Percentiles rank a stretch among this genome's conserved stretches.
These are phyloP conservation scores for Cantharis flavilabris DNA, from an alignment of 2,888 invertebrate species.

Conservation along the genomic window DNA sequence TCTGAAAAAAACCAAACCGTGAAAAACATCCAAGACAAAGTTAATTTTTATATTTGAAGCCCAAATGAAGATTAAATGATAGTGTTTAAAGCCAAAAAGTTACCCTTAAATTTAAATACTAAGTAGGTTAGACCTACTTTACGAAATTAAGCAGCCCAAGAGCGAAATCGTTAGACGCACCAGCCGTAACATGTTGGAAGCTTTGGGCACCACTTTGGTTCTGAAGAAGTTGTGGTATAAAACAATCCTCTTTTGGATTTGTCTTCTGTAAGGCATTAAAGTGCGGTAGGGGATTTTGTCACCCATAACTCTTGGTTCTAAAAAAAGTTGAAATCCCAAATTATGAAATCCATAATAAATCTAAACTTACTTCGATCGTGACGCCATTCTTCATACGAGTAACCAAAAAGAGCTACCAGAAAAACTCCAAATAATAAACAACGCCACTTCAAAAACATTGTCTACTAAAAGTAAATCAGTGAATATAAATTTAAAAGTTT, in stretches of 20 bases:
- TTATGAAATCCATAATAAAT: too few relatives aligned
- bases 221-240: constrained; percentile 79
- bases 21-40: too few relatives aligned
- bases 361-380: constrained; percentile 27
- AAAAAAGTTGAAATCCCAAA: constrained; percentile 25
- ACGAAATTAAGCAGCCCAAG: constrained; percentile 28
- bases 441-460: not conserved
- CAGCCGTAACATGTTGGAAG: constrained; percentile 82
- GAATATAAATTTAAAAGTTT: not conserved
- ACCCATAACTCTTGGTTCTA: constrained; percentile 64
- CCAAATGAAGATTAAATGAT: not conserved
- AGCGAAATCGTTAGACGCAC: constrained; percentile 55
- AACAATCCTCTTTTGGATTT: constrained; percentile 73
- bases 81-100: not conserved
- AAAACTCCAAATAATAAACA: not conserved
- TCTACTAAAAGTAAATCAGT: not conserved
- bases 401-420: not conserved
- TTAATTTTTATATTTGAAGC: not conserved
- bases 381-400: constrained; percentile 13
- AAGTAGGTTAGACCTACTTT: constrained; percentile 33
- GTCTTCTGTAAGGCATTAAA: constrained; percentile 61
- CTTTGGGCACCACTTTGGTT: constrained; percentile 71
- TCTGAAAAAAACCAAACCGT: constrained; percentile 61
- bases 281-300: constrained; percentile 61
- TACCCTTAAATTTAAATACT: not conserved